Evolutionary conservation across 2,113 vertebrate genomes (phyloP).

Genomic region (Prionailurus viverrinus): DNA sequence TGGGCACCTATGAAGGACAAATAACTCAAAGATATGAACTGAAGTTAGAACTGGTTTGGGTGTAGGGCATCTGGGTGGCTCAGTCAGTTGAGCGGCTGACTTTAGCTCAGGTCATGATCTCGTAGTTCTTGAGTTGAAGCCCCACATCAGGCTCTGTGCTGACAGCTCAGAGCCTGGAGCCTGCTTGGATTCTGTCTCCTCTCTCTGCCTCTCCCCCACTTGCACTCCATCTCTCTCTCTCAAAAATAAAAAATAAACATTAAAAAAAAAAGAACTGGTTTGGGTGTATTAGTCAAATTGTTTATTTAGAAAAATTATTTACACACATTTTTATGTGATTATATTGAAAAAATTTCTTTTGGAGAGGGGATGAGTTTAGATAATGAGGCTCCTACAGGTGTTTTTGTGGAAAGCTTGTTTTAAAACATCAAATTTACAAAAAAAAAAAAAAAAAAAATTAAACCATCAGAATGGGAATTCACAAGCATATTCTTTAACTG

Average conservation of each 20-base stretch:
- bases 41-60: neutral
- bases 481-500: neutral
- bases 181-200: too few species aligned
- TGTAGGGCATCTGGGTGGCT: too few species aligned
- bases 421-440: neutral
- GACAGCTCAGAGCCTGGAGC: too few species aligned
- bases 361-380: neutral
- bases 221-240: too few species aligned
- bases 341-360: conserved; percentile 38
- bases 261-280: too few species aligned
- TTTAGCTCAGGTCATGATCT: too few species aligned
- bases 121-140: too few species aligned
- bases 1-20: neutral
- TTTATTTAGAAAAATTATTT: conserved; percentile 18
- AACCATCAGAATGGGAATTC: neutral
- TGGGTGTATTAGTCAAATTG: neutral
- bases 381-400: neutral
- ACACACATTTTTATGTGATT: neutral
- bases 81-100: too few species aligned
- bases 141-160: too few species aligned
- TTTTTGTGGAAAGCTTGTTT: conserved; percentile 37
- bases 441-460: neutral
- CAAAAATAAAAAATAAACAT: too few species aligned
- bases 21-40: conserved; percentile 26
- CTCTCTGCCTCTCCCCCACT: too few species aligned